phyloP scores from a whole-genome alignment of 2,888 invertebrate species.

The Leptura quadrifasciata region DNA sequence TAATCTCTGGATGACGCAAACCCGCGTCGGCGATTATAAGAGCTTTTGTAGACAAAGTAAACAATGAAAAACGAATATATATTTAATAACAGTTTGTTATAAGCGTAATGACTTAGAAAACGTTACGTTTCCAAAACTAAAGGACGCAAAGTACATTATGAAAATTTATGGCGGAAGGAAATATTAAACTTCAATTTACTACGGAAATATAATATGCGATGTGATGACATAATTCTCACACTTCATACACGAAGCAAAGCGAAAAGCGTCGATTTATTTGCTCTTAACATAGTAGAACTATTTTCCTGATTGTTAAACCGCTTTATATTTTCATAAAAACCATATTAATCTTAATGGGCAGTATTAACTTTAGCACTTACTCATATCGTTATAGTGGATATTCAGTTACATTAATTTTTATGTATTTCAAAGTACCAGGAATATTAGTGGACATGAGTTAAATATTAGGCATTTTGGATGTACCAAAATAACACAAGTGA shows the following conservation, averaged over 20 bases:
- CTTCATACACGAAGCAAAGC: neutral
- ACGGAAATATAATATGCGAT: neutral
- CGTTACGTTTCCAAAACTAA: neutral
- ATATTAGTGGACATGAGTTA: neutral
- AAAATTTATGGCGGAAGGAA: neutral
- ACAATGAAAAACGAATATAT: neutral
- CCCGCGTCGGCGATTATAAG: no score
- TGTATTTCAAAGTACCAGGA: neutral
- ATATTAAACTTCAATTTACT: conserved; percentile 13
- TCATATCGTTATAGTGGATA: neutral
- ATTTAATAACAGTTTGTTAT: neutral
- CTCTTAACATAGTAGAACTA: neutral
- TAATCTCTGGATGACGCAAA: no score
- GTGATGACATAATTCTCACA: neutral
- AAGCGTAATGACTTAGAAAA: neutral
- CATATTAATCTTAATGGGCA: neutral
- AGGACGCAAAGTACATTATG: neutral
- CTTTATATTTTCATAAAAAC: neutral
- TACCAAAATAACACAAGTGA: no score
- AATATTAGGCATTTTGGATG: no score
- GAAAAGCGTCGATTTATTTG: neutral
- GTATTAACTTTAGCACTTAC: neutral
- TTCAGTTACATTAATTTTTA: neutral
- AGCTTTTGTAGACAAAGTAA: no score
- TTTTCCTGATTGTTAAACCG: conserved; percentile 1